Evolutionary conservation across 2,888 invertebrate species (phyloP).

Genomic region (Physocephala rufipes): DNA sequence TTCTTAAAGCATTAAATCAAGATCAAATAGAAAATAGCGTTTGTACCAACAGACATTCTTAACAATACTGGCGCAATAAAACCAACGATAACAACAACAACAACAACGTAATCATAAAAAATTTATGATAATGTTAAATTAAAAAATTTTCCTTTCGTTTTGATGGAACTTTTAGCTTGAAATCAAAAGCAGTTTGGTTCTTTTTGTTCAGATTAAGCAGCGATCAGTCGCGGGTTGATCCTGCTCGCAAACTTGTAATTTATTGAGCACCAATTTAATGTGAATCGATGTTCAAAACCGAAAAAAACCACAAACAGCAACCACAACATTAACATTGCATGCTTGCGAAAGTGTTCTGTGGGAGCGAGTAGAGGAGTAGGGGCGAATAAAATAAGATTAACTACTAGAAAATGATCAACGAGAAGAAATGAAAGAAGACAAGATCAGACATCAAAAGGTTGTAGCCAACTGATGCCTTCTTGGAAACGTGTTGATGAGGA

Average conservation of each 20-base stretch:
- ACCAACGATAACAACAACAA: constrained; percentile 40
- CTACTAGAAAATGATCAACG: background rate
- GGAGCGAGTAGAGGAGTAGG: too few relatives aligned
- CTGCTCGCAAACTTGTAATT: background rate
- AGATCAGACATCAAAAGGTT: background rate
- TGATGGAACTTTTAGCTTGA: constrained; percentile 50
- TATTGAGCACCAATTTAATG: background rate
- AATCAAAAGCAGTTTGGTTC: constrained; percentile 46
- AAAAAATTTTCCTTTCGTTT: constrained; percentile 51
- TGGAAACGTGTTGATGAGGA: too few relatives aligned
- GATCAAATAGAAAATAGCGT: too few relatives aligned
- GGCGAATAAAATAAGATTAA: too few relatives aligned
- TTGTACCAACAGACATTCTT: too few relatives aligned
- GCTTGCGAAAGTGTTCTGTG: too few relatives aligned
- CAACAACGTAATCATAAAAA: constrained; percentile 51
- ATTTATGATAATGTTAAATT: constrained; percentile 59
- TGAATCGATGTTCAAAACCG: background rate
- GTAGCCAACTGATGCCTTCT: too few relatives aligned
- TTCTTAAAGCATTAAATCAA: too few relatives aligned
- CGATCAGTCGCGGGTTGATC: background rate
- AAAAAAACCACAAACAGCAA: background rate
- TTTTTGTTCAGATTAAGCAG: constrained; percentile 13
- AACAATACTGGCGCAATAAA: constrained; percentile 45
- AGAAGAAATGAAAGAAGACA: background rate
- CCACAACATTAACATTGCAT: too few relatives aligned